These are phyloP conservation scores for Operophtera brumata DNA, from an alignment of 2,888 invertebrate genomes.

Conservation along the genomic window DNA sequence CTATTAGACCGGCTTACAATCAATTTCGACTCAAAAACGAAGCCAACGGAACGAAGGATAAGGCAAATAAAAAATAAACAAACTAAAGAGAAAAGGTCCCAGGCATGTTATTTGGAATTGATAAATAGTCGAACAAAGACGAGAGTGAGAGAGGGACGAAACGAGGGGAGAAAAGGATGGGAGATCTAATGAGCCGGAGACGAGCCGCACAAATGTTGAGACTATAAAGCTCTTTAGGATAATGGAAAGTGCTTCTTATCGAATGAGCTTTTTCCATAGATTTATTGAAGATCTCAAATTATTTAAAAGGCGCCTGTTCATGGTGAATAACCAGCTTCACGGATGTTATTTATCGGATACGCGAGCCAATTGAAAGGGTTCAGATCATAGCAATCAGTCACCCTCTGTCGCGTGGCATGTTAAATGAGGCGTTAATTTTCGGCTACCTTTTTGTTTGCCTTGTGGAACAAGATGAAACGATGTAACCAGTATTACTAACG, in stretches of 20 bases:
- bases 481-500: constrained; percentile 23
- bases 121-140: constrained; percentile 77
- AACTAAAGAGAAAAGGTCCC: constrained; percentile 73
- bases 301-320: constrained; percentile 52
- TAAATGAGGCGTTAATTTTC: constrained; percentile 60
- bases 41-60: constrained; percentile 68
- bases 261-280: constrained; percentile 33
- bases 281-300: constrained; percentile 29
- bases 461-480: constrained; percentile 35
- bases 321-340: constrained; percentile 59
- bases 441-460: constrained; percentile 47
- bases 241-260: constrained; percentile 71
- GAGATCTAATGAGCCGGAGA: constrained; percentile 69
- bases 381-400: constrained; percentile 48
- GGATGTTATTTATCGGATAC: constrained; percentile 51
- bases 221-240: constrained; percentile 66
- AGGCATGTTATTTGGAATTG: constrained; percentile 80
- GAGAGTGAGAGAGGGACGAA: constrained; percentile 62
- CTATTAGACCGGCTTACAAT: constrained; percentile 76
- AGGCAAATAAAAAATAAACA: constrained; percentile 78
- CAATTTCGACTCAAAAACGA: constrained; percentile 73
- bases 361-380: constrained; percentile 47
- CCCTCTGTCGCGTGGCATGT: constrained; percentile 58
- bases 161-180: constrained; percentile 62
- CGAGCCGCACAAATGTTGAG: constrained; percentile 56